phyloP scores from a whole-genome alignment of 2,797 vertebrate species.

The Enteromius trimaculatus region DNA sequence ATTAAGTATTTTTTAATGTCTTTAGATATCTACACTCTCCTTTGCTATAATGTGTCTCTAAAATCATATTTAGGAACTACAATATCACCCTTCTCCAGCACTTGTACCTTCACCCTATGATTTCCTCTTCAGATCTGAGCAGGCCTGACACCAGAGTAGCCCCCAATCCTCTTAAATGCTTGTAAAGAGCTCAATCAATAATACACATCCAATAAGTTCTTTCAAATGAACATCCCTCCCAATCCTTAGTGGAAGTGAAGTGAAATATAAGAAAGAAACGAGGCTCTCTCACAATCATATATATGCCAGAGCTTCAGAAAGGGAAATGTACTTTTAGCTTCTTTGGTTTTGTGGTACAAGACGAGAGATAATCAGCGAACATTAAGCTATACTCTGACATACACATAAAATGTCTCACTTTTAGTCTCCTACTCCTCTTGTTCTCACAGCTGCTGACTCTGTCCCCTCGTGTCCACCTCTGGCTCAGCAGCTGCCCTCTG shows the following conservation, averaged over 20 bases:
- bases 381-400: background rate
- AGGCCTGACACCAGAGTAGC: constrained; percentile 40
- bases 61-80: background rate
- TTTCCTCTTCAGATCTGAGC: constrained; percentile 32
- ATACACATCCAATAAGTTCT: constrained; percentile 45
- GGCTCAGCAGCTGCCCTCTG: constrained; percentile 86
- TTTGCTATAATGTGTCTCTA: background rate
- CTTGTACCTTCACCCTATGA: constrained; percentile 9
- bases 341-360: constrained; percentile 25
- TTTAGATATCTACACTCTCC: background rate
- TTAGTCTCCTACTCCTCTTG: constrained; percentile 75
- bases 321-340: constrained; percentile 11
- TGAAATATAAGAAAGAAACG: constrained; percentile 43
- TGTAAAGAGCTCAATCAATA: constrained; percentile 57
- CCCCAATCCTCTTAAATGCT: constrained; percentile 51
- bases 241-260: constrained; percentile 17
- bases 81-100: background rate
- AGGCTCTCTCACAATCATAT: background rate
- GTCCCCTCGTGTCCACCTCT: constrained; percentile 84
- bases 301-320: background rate
- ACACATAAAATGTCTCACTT: constrained; percentile 64
- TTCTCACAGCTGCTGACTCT: constrained; percentile 80
- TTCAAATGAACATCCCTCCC: constrained; percentile 39
- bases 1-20: background rate
- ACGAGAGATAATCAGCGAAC: background rate